These are phyloP conservation scores for Acrobasis consociella DNA, from an alignment of 2,888 invertebrate species.

Conservation along the genomic window DNA sequence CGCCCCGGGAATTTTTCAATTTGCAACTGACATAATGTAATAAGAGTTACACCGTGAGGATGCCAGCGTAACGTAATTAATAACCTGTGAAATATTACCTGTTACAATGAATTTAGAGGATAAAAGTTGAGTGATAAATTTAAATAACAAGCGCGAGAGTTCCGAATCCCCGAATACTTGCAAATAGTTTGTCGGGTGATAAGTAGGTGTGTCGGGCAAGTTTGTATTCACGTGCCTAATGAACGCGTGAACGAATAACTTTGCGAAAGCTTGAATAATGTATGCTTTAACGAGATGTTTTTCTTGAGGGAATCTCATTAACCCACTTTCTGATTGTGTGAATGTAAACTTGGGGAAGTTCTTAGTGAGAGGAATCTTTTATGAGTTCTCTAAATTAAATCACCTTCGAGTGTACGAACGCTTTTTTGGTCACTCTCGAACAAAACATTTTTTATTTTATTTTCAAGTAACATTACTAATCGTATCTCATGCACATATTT, in stretches of 20 bases:
- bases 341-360: slow-evolving; percentile 77
- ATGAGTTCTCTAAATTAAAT: slow-evolving; percentile 69
- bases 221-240: slow-evolving; percentile 74
- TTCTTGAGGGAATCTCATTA: slow-evolving; percentile 82
- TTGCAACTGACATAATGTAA: slow-evolving; percentile 82
- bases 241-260: slow-evolving; percentile 82
- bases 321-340: slow-evolving; percentile 80
- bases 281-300: slow-evolving; percentile 82
- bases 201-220: slow-evolving; percentile 74
- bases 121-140: slow-evolving; percentile 83
- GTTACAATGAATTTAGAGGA: slow-evolving; percentile 80
- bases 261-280: slow-evolving; percentile 80
- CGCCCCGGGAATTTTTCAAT: slow-evolving; percentile 82
- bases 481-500: slow-evolving; percentile 42
- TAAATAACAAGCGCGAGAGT: slow-evolving; percentile 68
- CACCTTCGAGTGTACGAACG: slow-evolving; percentile 44
- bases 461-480: slow-evolving; percentile 4
- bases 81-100: slow-evolving; percentile 82
- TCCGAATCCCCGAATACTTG: slow-evolving; percentile 71
- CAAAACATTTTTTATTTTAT: neutral
- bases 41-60: slow-evolving; percentile 81
- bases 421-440: slow-evolving; percentile 27
- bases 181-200: slow-evolving; percentile 76
- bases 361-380: slow-evolving; percentile 68
- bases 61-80: slow-evolving; percentile 79